Conservation (phyloP, 2,888 invertebrate species). For the Stenolophus ochropezus region DNA sequence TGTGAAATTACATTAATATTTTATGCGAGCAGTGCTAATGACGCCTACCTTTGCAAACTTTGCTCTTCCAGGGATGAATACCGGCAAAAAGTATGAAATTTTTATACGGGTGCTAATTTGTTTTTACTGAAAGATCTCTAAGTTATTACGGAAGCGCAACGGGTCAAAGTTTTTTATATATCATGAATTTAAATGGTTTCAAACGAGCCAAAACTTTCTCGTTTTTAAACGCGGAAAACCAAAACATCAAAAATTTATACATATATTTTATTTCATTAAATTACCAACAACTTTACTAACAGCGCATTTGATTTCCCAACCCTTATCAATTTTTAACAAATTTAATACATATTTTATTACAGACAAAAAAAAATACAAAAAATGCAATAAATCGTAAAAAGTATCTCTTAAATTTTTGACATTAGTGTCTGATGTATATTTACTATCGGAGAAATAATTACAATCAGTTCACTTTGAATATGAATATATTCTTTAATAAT, state of each 20-base stretch:
- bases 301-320: too few relatives aligned
- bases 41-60: conserved; percentile 2
- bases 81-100: conserved; percentile 9
- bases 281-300: not conserved
- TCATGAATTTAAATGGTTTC: not conserved
- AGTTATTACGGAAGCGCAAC: not conserved
- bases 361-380: too few relatives aligned
- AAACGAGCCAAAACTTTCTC: not conserved
- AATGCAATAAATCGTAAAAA: too few relatives aligned
- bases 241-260: not conserved
- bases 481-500: too few relatives aligned
- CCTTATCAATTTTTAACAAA: too few relatives aligned
- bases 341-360: too few relatives aligned
- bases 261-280: not conserved
- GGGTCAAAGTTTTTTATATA: not conserved
- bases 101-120: conserved; percentile 17
- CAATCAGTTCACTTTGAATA: too few relatives aligned
- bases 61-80: conserved; percentile 5
- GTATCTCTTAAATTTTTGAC: too few relatives aligned
- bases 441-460: too few relatives aligned
- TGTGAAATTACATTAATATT: conserved; percentile 39
- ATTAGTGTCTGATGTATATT: too few relatives aligned
- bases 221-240: not conserved
- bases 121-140: not conserved
- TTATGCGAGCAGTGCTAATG: conserved; percentile 12